Evolutionary conservation across 2,113 vertebrate species (phyloP).

Genomic region (Ameiurus melas): DNA sequence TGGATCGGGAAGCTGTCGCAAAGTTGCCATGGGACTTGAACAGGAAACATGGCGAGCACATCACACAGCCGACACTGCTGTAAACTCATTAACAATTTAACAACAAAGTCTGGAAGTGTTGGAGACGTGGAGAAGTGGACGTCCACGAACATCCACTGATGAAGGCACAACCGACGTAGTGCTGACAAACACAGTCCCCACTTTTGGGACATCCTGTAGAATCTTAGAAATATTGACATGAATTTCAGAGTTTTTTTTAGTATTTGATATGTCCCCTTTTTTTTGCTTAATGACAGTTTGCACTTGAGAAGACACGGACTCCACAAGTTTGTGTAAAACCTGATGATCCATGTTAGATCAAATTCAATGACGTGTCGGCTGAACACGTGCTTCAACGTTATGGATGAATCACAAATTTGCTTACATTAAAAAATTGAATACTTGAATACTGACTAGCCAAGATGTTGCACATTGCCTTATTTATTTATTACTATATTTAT

Average conservation of each 20-base stretch:
- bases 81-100: no score
- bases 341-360: not conserved
- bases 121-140: no score
- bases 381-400: not conserved
- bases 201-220: not conserved
- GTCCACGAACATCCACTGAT: no score
- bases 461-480: not conserved
- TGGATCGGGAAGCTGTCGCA: no score
- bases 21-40: no score
- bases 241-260: not conserved
- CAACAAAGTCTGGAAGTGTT: no score
- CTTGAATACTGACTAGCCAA: not conserved
- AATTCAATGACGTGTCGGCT: not conserved
- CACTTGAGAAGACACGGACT: not conserved
- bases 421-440: not conserved
- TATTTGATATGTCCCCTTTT: no score
- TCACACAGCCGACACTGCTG: no score
- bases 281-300: not conserved
- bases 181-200: no score
- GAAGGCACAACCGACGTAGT: no score
- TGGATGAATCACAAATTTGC: not conserved
- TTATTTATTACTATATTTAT: not conserved
- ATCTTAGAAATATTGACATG: not conserved
- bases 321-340: not conserved
- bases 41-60: no score